Base-by-base conservation (phyloP, 2,888 invertebrate species). In the Hyppa rectilinea region DNA sequence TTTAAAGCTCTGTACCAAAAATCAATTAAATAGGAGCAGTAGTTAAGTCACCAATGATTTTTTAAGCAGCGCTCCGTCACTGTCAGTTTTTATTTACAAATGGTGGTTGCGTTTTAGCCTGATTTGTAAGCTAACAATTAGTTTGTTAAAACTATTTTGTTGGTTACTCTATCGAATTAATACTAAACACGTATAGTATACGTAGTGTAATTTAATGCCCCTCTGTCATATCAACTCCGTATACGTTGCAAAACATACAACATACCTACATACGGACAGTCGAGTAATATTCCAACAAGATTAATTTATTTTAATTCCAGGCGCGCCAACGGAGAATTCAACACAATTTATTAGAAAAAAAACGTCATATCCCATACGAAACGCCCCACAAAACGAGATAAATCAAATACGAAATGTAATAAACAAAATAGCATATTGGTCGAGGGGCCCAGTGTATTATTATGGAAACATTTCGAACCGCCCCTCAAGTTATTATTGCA, bases 261-360 rank as follows among this genome's bases (percentile, higher is more conserved):
- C 6, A 26, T 0, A 2, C 14, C 14, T 49, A 52, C 9, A 31
- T 12, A 4, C 34, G 26, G 6, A 52, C 10, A 29, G 34, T 20
- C 23, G 2, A n/a, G 43, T 49, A 26, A 49, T 47, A 56, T 50
- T 64, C 47, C 71, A 45, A 69, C 53, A 81, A 71, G 83, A 87
- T 89, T 88, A 84, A 87, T 87, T 80, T 83, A 86, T 87, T 87
- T 88, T 85, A 87, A 86, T 88, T 82, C 69, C 75, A 80, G 75
- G 59, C 79, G 55, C 64, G 61, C 65, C 64, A 70, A 76, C 80
- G 64, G 58, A 67, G 43, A 81, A 84, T 82, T 80, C 81, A 76
- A 78, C 80, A 77, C 74, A 82, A 88, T 87, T 87, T 87, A 84
- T 82, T 85, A 78, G 69, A 81, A 83, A 85, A 82, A 84, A 81